Percentiles rank a stretch among this genome's conserved stretches.
Conservation (phyloP, 1,140 invertebrate genomes). For the Hormaphis cornu region DNA sequence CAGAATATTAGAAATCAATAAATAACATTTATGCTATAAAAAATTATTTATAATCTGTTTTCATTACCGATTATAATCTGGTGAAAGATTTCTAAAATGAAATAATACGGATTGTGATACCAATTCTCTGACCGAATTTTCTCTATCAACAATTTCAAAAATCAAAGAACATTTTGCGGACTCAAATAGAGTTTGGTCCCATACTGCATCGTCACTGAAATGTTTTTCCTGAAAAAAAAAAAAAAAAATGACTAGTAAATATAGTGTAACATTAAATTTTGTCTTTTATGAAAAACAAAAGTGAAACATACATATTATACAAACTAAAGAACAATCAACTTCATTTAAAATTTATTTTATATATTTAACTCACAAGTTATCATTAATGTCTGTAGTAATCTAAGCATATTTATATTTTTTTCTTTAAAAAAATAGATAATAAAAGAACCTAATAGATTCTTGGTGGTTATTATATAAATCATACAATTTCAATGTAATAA, state of each 20-base stretch:
- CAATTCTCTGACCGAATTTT: slow-evolving; percentile 64
- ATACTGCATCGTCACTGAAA: slow-evolving; percentile 50
- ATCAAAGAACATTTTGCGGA: slow-evolving; percentile 75
- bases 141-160: slow-evolving; percentile 70
- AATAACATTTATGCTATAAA: background rate
- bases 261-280: background rate
- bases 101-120: slow-evolving; percentile 59
- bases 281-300: too few species aligned
- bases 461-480: too few species aligned
- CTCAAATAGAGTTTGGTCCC: slow-evolving; percentile 65
- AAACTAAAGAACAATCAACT: background rate
- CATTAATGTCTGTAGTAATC: too few species aligned
- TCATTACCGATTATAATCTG: slow-evolving; percentile 57
- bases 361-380: too few species aligned
- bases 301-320: background rate
- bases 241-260: slow-evolving; percentile 5
- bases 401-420: too few species aligned
- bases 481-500: too few species aligned
- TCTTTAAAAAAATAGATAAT: too few species aligned
- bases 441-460: too few species aligned
- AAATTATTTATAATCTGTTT: background rate
- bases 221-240: slow-evolving; percentile 52
- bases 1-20: background rate
- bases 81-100: slow-evolving; percentile 58
- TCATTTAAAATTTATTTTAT: too few species aligned